A percentile compares a stretch with the other conserved stretches of the same genome.
These are phyloP conservation scores for Ceraclea dissimilis DNA, from an alignment of 2,888 invertebrate species.

Conservation along the genomic window DNA sequence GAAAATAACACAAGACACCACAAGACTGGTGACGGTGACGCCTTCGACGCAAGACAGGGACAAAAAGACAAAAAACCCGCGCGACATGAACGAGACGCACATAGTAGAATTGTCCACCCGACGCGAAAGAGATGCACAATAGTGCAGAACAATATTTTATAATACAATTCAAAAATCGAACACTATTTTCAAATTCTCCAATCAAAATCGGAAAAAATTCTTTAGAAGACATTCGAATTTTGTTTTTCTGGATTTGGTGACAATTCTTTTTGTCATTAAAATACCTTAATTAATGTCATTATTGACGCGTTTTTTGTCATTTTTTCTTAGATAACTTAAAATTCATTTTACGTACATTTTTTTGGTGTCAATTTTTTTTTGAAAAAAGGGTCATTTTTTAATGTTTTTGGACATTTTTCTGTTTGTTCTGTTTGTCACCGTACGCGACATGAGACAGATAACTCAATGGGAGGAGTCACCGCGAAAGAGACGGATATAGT, in stretches of 20 bases:
- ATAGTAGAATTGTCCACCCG: constrained; percentile 15
- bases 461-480: constrained; percentile 16
- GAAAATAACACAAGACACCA: constrained; percentile 13
- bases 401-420: background rate
- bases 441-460: constrained; percentile 1
- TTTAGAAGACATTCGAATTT: too few relatives aligned
- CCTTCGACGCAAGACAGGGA: constrained; percentile 20
- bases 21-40: constrained; percentile 20
- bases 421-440: too few relatives aligned
- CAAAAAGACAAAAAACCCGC: constrained; percentile 19
- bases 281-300: too few relatives aligned
- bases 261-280: too few relatives aligned
- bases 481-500: constrained; percentile 13
- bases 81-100: constrained; percentile 19
- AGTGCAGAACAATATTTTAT: background rate
- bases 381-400: background rate
- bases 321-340: too few relatives aligned
- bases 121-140: constrained; percentile 5
- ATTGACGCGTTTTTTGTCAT: too few relatives aligned
- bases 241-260: too few relatives aligned
- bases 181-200: background rate
- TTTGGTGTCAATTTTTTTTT: too few relatives aligned
- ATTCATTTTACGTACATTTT: too few relatives aligned
- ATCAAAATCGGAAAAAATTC: too few relatives aligned
- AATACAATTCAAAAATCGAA: background rate